Base-by-base conservation (phyloP, 2,797 vertebrate species). In the Todus mexicanus region DNA sequence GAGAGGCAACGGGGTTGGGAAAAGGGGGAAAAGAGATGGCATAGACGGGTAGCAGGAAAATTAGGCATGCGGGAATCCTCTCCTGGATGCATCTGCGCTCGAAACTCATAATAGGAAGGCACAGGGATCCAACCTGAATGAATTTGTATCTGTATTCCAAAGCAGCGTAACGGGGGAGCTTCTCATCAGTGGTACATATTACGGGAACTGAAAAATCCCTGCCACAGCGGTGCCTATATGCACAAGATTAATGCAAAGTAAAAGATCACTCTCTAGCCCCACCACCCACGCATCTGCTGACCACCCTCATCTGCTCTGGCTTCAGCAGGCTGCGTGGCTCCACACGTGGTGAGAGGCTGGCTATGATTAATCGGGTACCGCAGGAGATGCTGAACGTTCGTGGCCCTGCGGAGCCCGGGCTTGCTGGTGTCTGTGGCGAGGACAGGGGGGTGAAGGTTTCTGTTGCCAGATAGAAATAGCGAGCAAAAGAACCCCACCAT, bases 361-460 rank as follows among this genome's bases (percentile, higher is more conserved):
- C 31, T 51, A 7, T 91, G 92, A 97, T 96, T 94, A 94, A 96
- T 96, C 84, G 37, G 84, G 89, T 86, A 5, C 91, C 40, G n/a
- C 27, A 84, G 93, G 92, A 96, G 88, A 77, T 66, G 87, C 78
- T 33, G 89, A 71, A 50, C 1, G 3, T 71, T 45, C 14, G 47
- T 54, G 80, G 86, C 29, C 88, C 87, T 3, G 23, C 12, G 5
- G 94, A 93, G 85, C 87, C 20, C 23, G 65, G 76, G 45, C 22
- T 43, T 65, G 63, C 65, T 88, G 77, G 20, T 77, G 70, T 63
- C 86, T 79, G 87, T 3, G 21, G 70, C 5, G 54, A 84, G 72
- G 76, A 48, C 65, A 42, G 48, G 61, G 73, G 77, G 42, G 83
- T 63, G 63, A 77, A 18, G 56, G 45, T 89, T 22, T 76, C 80